phyloP scores from a whole-genome alignment of 1,140 invertebrate species.

The Ceratoteleas bidentatus region DNA sequence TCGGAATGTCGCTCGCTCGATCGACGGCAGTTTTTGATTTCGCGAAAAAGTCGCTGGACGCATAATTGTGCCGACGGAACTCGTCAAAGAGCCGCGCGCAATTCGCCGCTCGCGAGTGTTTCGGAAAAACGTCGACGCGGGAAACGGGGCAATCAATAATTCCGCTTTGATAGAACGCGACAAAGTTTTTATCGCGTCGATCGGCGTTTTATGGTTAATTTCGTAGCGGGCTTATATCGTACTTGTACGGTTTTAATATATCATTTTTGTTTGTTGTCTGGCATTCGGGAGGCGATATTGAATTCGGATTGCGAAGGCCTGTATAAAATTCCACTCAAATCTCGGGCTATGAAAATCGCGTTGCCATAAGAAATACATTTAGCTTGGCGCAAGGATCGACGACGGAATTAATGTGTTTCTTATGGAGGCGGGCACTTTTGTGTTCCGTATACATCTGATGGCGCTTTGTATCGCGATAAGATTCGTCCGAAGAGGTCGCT shows the following conservation, averaged over 20 bases:
- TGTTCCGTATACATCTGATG: slow-evolving; percentile 15
- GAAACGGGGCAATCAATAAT: slow-evolving; percentile 11
- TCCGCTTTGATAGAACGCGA: slow-evolving; percentile 12
- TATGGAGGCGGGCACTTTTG: slow-evolving; percentile 20
- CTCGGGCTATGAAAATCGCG: slow-evolving; percentile 43
- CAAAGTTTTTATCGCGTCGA: slow-evolving; percentile 14
- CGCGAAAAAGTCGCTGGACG: too few relatives aligned
- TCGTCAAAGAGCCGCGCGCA: too few relatives aligned
- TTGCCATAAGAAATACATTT: slow-evolving; percentile 58
- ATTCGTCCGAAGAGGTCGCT: slow-evolving; percentile 14
- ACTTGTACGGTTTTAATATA: slow-evolving; percentile 24
- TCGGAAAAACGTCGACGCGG: background rate
- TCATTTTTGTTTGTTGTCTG: slow-evolving; percentile 38
- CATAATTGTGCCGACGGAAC: too few relatives aligned
- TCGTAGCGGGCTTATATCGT: slow-evolving; percentile 1
- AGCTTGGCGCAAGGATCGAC: slow-evolving; percentile 27
- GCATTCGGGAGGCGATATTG: slow-evolving; percentile 22
- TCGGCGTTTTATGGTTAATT: slow-evolving; percentile 34
- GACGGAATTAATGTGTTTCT: slow-evolving; percentile 52
- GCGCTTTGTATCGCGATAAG: slow-evolving; percentile 15
- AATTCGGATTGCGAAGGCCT: slow-evolving; percentile 27
- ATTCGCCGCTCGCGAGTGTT: too few relatives aligned
- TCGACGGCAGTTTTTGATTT: too few relatives aligned
- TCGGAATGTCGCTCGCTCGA: too few relatives aligned
- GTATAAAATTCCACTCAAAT: slow-evolving; percentile 48